Percentiles rank a stretch among this genome's conserved stretches.
Evolutionary conservation across 2,797 vertebrate species (phyloP).

Genomic region (Acanthis flammea): DNA sequence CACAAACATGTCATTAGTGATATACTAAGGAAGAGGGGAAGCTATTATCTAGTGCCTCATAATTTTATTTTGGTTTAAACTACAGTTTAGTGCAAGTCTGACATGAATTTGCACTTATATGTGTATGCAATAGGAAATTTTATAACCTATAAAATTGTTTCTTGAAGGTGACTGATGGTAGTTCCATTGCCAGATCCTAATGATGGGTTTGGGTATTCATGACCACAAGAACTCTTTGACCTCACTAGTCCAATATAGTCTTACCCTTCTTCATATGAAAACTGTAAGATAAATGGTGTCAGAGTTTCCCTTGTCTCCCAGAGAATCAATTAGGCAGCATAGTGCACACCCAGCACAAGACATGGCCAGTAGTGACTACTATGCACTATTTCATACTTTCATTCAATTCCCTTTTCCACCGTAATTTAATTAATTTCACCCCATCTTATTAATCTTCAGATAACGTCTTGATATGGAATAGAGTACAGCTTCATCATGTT

Average conservation of each 20-base stretch:
- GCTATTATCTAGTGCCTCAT: neutral
- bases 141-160: neutral
- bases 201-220: neutral
- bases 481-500: neutral
- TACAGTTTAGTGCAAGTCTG: neutral
- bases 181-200: neutral
- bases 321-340: neutral
- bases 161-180: neutral
- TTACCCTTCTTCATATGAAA: neutral
- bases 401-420: constrained; percentile 28
- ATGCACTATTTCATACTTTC: neutral
- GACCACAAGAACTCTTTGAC: neutral
- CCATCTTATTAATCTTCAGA: constrained; percentile 1
- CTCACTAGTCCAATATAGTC: neutral
- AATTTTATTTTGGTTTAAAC: neutral
- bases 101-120: neutral
- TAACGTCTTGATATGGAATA: constrained; percentile 2
- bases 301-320: neutral
- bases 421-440: constrained; percentile 49
- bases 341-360: neutral
- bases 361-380: neutral
- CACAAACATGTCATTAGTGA: neutral
- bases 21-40: neutral
- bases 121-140: neutral
- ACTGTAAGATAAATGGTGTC: neutral